Evolutionary conservation across 2,113 vertebrate species (phyloP).

Genomic region (Cyrtonyx montezumae): DNA sequence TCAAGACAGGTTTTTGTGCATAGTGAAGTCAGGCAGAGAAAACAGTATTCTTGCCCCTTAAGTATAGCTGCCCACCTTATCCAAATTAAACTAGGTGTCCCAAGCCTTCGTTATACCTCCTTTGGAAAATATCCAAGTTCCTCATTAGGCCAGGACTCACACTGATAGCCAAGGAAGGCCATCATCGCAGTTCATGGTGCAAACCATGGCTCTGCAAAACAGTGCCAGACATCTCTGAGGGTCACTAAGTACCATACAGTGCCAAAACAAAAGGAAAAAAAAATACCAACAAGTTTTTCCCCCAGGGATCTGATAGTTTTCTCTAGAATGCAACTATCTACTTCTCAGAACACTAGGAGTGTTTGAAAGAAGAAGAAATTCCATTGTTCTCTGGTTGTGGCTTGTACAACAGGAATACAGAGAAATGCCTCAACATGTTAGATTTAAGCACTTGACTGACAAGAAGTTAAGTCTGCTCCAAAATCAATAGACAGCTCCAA

Average conservation of each 20-base stretch:
- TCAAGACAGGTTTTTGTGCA: not conserved
- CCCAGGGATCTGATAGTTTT: not conserved
- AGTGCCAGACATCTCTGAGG: not conserved
- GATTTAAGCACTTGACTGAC: not conserved
- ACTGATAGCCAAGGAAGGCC: not conserved
- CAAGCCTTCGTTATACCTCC: not conserved
- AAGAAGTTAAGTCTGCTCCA: not conserved
- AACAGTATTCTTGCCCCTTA: not conserved
- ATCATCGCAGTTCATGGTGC: not conserved
- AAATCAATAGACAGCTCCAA: not conserved
- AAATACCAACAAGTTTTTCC: not conserved
- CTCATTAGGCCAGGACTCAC: not conserved
- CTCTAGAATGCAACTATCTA: not conserved
- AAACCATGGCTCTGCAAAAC: rapidly evolving
- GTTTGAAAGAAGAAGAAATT: not conserved
- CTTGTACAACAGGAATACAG: not conserved
- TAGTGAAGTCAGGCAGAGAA: not conserved
- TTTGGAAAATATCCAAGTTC: not conserved
- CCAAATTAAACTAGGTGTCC: not conserved
- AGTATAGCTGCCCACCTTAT: not conserved
- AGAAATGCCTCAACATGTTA: not conserved
- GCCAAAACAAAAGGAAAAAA: not conserved
- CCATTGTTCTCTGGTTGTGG: not conserved
- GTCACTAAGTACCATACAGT: rapidly evolving
- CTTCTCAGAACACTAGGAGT: not conserved